Evolutionary conservation across 1,140 invertebrate species (phyloP), one percentile per base, ranked within the genome.

Genomic region (Drosophila athabasca): DNA sequence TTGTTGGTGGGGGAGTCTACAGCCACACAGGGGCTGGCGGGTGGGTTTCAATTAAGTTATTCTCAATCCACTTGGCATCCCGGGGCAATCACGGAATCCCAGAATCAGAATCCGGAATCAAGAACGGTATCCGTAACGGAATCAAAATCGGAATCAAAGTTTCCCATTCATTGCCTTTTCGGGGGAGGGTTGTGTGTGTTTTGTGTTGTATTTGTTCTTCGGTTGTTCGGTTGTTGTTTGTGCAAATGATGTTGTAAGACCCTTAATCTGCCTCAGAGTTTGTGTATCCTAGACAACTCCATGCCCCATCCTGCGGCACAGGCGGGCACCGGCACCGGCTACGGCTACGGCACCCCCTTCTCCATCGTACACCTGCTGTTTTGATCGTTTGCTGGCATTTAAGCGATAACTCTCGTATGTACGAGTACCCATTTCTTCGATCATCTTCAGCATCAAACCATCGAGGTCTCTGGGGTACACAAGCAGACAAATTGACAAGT

Each of bases 401-500:
- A 69, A 69, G 64, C 66, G 66, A 69, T 69, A 69, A 69, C 57
- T 69, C 64, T 69, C 11, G 35, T 69, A 58, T 69, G 64, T 52
- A 66, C 51, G 6, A 6, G 6, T 29, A 51, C 45, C 50, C 64
- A 69, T 69, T 39, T 39, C 35, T 39, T 13, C 35, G 35, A 55
- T 55, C 19, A 15, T 44, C 24, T 44, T 45, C 48, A 35, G 57
- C 50, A 51, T 46, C 39, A 46, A 54, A 5, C 39, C 68, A 62
- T 54, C 41, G 67, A 53, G 54, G 54, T 43, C 54, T 22, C 41
- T 24, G n/a, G 15, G 15, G 15, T 15, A 41, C 43, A 24, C 39
- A 29, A 17, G 48, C 70, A 59, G 79, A 81, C 82, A 87, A 85
- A 85, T 85, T 85, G 81, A 85, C 81, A 85, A 85, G 78, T 84